Base-by-base conservation (phyloP, 2,888 invertebrate genomes). In the Nephrotoma guestfalica region DNA sequence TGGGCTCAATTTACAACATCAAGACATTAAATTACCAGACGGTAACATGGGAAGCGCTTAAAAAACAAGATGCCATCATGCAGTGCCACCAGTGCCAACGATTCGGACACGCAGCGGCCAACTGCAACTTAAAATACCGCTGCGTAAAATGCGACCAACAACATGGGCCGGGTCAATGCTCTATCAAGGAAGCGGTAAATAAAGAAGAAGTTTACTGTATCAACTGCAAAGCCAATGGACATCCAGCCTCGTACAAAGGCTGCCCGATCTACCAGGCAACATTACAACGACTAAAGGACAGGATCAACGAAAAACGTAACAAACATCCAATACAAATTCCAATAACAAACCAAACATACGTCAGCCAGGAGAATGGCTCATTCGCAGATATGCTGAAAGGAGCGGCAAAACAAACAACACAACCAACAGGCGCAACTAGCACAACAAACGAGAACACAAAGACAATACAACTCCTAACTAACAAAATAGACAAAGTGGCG, bases 101-200 rank as follows among this genome's bases (percentile, higher is more conserved):
- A 1, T 47, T 47, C 5, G 47, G 47, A n/a, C n/a, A 47, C 1
- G 47, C n/a, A n/a, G 47, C n/a, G 2, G 47, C 47, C 0, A 47
- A 47, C 5, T 47, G 43, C 11, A 43, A 43, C 5, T 4, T 43
- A 1, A 11, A 0, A 43, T 43, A 43, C 5, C 1, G 43, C 0
- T 15, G 47, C n/a, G 47, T 47, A 0, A 47, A 47, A 47, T 47
- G 47, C n/a, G 47, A 47, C 0, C 5, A n/a, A 0, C 47, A 47
- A 47, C 47, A 47, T n/a, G n/a, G n/a, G 1, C 47, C 15, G 1
- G 47, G 47, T 0, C 2, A n/a, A 13, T 47, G 47, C n/a, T 0
- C 11, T n/a, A 4, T 13, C 0, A n/a, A 0, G 2, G n/a, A 11
- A n/a, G 0, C n/a, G 0, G 3, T 47, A 0, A n/a, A n/a, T 5